A percentile compares a stretch with the other conserved stretches of the same genome.
Conservation (phyloP, 2,113 vertebrate genomes). For the Neolamprologus brichardi region DNA sequence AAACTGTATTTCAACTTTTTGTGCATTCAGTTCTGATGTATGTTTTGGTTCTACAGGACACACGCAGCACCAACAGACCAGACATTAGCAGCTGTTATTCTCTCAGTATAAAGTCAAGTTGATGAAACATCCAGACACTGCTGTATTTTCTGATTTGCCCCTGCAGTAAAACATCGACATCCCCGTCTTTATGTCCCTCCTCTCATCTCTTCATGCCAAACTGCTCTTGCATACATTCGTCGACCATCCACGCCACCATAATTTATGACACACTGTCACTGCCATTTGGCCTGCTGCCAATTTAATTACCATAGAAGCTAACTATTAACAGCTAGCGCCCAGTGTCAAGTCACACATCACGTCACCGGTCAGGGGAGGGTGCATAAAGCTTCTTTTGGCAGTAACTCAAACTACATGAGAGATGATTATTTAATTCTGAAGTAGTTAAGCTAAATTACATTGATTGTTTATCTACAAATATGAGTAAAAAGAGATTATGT, state of each 20-base stretch:
- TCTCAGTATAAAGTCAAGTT: neutral
- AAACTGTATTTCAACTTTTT: rapidly evolving
- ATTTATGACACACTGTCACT: slow-evolving; percentile 41
- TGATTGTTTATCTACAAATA: neutral
- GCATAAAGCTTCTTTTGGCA: slow-evolving; percentile 13
- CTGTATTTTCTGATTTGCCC: neutral
- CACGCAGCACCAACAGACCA: neutral
- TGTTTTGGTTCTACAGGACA: neutral
- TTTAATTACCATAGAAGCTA: slow-evolving; percentile 70
- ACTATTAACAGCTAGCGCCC: slow-evolving; percentile 57
- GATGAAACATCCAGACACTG: neutral
- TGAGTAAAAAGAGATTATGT: neutral
- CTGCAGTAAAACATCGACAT: slow-evolving; percentile 3
- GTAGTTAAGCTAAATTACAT: neutral
- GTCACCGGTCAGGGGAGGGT: slow-evolving; percentile 3
- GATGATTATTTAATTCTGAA: slow-evolving; percentile 21
- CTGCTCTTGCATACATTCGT: neutral
- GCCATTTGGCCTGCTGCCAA: slow-evolving; percentile 54
- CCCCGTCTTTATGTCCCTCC: neutral
- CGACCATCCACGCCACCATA: neutral
- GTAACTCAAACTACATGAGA: neutral
- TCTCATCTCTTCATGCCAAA: slow-evolving; percentile 2
- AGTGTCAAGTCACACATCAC: slow-evolving; percentile 21
- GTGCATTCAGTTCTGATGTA: neutral
- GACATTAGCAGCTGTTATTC: neutral